Conservation (phyloP, 2,797 vertebrate species). For the Decapterus maruadsi region DNA sequence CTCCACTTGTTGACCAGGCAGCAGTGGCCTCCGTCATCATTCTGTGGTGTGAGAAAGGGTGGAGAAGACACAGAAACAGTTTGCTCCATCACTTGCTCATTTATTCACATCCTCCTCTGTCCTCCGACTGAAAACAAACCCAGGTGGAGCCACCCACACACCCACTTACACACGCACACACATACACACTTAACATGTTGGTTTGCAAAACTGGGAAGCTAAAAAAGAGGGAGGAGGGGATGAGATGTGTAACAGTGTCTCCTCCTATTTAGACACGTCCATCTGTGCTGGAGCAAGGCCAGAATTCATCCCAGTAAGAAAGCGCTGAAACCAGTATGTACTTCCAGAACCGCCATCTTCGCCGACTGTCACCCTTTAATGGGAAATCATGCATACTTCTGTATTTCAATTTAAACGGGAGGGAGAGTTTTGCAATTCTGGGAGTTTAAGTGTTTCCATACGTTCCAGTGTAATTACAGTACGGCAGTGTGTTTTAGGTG, state of each 20-base stretch:
- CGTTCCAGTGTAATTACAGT: constrained; percentile 47
- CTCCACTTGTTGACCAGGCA: constrained; percentile 99
- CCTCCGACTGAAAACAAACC: constrained; percentile 66
- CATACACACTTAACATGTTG: constrained; percentile 49
- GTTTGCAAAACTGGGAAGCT: constrained; percentile 58
- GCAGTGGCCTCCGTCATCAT: constrained; percentile 97
- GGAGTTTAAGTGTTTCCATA: constrained; percentile 48
- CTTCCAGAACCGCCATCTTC: constrained; percentile 38
- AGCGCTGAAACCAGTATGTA: constrained; percentile 50
- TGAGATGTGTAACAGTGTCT: constrained; percentile 71
- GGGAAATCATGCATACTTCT: constrained; percentile 5
- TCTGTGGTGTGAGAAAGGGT: constrained; percentile 81
- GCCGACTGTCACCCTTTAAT: constrained; percentile 23
- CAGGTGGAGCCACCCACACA: constrained; percentile 70
- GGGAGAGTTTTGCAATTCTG: neutral
- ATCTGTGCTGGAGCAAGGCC: constrained; percentile 71
- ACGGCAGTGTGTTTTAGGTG: constrained; percentile 15
- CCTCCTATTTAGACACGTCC: constrained; percentile 74
- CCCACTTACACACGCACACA: constrained; percentile 47
- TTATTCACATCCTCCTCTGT: constrained; percentile 50
- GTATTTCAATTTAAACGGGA: constrained; percentile 26
- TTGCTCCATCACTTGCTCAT: constrained; percentile 54
- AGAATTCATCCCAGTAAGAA: constrained; percentile 58
- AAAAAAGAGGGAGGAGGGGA: constrained; percentile 43
- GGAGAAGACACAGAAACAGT: constrained; percentile 39